These are phyloP conservation scores for Bambusicola thoracicus DNA, from an alignment of 2,113 vertebrate genomes.

Conservation along the genomic window DNA sequence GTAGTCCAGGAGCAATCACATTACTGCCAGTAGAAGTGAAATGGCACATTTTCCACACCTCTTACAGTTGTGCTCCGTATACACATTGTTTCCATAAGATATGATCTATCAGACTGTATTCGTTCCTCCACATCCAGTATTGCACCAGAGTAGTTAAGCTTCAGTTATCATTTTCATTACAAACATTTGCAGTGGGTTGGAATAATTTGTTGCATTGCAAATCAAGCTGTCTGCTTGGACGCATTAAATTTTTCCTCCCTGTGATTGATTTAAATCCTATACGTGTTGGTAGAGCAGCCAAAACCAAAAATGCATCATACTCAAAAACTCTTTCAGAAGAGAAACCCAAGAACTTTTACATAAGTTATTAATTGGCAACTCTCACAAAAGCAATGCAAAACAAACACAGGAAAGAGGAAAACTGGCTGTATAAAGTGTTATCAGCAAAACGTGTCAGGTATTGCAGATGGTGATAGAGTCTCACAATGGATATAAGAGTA, in stretches of 20 bases:
- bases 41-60: not conserved
- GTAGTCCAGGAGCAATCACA: fast-evolving
- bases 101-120: not conserved
- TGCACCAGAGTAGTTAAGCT: not conserved
- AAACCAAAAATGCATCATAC: not conserved
- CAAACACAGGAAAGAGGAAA: not conserved
- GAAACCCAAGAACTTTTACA: not conserved
- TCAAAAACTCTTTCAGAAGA: not conserved
- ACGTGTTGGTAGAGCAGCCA: not conserved
- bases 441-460: not conserved
- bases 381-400: not conserved
- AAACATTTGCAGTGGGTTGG: not conserved
- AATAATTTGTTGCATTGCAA: not conserved
- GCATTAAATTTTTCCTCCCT: not conserved
- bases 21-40: not conserved
- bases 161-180: not conserved
- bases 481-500: not conserved
- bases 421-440: not conserved
- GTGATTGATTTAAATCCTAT: not conserved
- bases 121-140: not conserved
- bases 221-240: not conserved
- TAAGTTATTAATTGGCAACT: not conserved
- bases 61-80: not conserved
- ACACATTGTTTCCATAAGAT: not conserved
- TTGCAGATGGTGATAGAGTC: not conserved